Evolutionary conservation across 2,888 invertebrate species (phyloP).

Genomic region (Pseudolycoriella hygida): DNA sequence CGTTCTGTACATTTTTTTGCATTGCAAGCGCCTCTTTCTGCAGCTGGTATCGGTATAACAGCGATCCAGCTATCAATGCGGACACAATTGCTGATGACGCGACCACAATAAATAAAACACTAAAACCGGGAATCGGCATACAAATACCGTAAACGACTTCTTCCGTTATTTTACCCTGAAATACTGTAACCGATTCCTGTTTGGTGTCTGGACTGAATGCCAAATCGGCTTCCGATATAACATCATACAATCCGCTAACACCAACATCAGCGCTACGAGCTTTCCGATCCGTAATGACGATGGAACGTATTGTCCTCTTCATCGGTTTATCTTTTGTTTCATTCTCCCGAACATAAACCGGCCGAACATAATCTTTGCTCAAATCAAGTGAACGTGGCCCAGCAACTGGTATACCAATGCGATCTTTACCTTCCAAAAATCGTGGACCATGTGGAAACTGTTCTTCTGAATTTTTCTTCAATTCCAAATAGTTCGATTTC

Average conservation of each 20-base stretch:
- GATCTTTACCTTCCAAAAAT: constrained; percentile 34
- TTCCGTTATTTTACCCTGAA: constrained; percentile 72
- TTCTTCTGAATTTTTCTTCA: constrained; percentile 33
- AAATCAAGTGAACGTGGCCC: constrained; percentile 33
- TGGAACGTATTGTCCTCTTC: constrained; percentile 40
- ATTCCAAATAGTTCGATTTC: constrained; percentile 26
- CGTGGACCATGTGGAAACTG: constrained; percentile 60
- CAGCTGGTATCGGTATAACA: constrained; percentile 60
- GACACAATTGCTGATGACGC: constrained; percentile 76
- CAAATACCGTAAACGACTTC: constrained; percentile 86
- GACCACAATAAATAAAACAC: constrained; percentile 71
- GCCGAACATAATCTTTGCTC: constrained; percentile 20
- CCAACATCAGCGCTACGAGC: constrained; percentile 74
- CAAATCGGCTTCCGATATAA: constrained; percentile 80
- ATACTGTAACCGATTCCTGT: constrained; percentile 69
- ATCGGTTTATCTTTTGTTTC: constrained; percentile 11
- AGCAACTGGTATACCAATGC: constrained; percentile 35
- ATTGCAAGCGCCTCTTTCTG: constrained; percentile 47
- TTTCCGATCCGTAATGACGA: constrained; percentile 50
- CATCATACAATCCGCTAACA: constrained; percentile 76
- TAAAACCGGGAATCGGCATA: constrained; percentile 77
- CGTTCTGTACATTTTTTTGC: constrained; percentile 31
- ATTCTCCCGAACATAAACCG: constrained; percentile 17
- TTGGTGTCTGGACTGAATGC: constrained; percentile 72
- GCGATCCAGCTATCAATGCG: constrained; percentile 66